Evolutionary conservation across 2,797 vertebrate species (phyloP).

Genomic region (Crenichthys baileyi): DNA sequence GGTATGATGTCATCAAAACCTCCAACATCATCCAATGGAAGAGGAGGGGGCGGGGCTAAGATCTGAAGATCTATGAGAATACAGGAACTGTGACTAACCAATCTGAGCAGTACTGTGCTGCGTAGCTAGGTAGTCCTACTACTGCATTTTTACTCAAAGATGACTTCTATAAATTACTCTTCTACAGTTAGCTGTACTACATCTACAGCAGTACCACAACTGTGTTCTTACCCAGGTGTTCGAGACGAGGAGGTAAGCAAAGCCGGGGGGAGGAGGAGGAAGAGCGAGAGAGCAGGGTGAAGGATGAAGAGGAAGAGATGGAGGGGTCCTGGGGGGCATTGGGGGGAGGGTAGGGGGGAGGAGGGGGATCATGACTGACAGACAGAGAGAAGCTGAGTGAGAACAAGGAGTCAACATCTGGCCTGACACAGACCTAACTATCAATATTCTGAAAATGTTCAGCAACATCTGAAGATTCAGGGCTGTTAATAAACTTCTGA

Average conservation of each 20-base stretch:
- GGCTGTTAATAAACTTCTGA: too few species aligned
- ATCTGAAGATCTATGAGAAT: slow-evolving; percentile 73
- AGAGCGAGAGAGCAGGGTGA: slow-evolving; percentile 3
- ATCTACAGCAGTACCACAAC: neutral
- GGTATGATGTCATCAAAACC: slow-evolving; percentile 63
- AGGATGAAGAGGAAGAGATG: neutral
- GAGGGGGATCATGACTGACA: slow-evolving; percentile 79
- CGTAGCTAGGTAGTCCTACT: neutral
- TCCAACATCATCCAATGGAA: slow-evolving; percentile 40
- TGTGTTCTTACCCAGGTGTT: slow-evolving; percentile 78
- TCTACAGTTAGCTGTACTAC: neutral
- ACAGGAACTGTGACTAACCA: slow-evolving; percentile 20
- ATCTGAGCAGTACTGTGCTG: neutral
- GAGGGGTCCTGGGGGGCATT: slow-evolving; percentile 23
- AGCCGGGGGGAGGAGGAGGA: slow-evolving; percentile 51
- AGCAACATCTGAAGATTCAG: too few species aligned
- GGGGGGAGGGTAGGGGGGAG: slow-evolving; percentile 67
- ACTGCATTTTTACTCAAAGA: neutral
- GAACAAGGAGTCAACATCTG: neutral
- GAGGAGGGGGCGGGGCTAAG: slow-evolving; percentile 61
- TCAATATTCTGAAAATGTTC: too few species aligned
- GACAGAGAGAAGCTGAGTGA: slow-evolving; percentile 22
- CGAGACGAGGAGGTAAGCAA: slow-evolving; percentile 75
- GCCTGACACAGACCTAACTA: neutral
- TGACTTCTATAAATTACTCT: neutral